Conservation (phyloP, 2,888 invertebrate genomes). For the Macropis europaea region DNA sequence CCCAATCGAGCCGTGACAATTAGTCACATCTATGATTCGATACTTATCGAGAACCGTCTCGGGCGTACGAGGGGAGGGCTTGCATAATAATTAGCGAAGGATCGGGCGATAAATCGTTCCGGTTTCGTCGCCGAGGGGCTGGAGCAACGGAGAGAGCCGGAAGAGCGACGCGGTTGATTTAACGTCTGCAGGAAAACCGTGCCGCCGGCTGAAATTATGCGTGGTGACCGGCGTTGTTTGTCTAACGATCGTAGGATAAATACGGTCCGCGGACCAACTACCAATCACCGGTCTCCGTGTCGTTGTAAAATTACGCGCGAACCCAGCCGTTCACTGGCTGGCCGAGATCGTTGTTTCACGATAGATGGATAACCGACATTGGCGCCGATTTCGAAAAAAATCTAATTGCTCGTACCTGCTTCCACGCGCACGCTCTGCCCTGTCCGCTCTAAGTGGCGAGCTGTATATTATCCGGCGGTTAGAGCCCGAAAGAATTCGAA, state of each 20-base stretch:
- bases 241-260: slow-evolving; percentile 51
- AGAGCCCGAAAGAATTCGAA: slow-evolving; percentile 38
- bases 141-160: slow-evolving; percentile 11
- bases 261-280: slow-evolving; percentile 40
- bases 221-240: slow-evolving; percentile 54
- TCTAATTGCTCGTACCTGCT: slow-evolving; percentile 50
- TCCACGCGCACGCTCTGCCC: neutral
- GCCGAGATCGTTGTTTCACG: slow-evolving; percentile 43
- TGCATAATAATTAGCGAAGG: slow-evolving; percentile 34
- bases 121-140: slow-evolving; percentile 22
- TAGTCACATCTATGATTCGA: slow-evolving; percentile 16
- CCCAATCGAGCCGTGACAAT: slow-evolving; percentile 13
- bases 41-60: slow-evolving; percentile 12
- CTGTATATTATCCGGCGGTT: slow-evolving; percentile 28
- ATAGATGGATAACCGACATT: slow-evolving; percentile 43
- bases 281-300: slow-evolving; percentile 41
- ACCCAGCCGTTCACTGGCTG: slow-evolving; percentile 51
- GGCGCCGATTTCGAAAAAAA: slow-evolving; percentile 50
- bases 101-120: slow-evolving; percentile 31
- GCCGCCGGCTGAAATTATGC: slow-evolving; percentile 44
- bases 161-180: slow-evolving; percentile 32
- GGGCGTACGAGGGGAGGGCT: neutral
- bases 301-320: slow-evolving; percentile 45
- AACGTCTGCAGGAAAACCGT: slow-evolving; percentile 35
- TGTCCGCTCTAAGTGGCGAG: neutral